Evolutionary conservation across 2,113 vertebrate genomes (phyloP).

Genomic region (Collichthys lucidus): DNA sequence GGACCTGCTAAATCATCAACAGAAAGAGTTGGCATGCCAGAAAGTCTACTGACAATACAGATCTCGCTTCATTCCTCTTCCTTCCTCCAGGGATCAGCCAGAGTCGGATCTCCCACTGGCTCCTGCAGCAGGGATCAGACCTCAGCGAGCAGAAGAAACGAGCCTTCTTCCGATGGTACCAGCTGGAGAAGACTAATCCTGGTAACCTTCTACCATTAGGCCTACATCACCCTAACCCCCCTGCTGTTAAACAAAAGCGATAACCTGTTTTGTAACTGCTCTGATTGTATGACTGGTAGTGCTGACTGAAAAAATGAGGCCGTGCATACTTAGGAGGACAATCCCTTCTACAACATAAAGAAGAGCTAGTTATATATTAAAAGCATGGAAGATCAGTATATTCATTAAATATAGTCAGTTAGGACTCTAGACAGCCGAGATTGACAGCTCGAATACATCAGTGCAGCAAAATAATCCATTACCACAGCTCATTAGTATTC

Average conservation of each 20-base stretch:
- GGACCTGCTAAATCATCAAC: neutral
- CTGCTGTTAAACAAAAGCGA: neutral
- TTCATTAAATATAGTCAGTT: neutral
- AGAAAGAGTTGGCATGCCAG: neutral
- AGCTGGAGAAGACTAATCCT: slow-evolving; percentile 97
- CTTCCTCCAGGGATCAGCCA: slow-evolving; percentile 93
- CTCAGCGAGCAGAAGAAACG: slow-evolving; percentile 99
- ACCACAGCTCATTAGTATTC: slow-evolving; percentile 7
- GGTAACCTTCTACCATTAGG: slow-evolving; percentile 81
- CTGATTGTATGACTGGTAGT: neutral
- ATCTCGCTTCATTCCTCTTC: neutral
- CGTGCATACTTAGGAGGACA: neutral
- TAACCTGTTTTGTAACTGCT: neutral
- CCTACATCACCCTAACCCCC: neutral
- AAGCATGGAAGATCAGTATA: neutral
- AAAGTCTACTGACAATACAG: neutral
- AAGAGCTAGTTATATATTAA: neutral
- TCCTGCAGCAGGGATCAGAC: slow-evolving; percentile 97
- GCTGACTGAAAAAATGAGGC: neutral
- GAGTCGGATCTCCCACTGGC: slow-evolving; percentile 99
- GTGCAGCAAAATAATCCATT: neutral
- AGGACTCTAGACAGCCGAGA: neutral
- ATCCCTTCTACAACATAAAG: neutral
- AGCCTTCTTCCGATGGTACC: slow-evolving; percentile 99
- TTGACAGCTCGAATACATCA: slow-evolving; percentile 7